Percentiles rank a stretch among this genome's conserved stretches.
phyloP scores from a whole-genome alignment of 2,113 vertebrate genomes.

The Empidonax alnorum region DNA sequence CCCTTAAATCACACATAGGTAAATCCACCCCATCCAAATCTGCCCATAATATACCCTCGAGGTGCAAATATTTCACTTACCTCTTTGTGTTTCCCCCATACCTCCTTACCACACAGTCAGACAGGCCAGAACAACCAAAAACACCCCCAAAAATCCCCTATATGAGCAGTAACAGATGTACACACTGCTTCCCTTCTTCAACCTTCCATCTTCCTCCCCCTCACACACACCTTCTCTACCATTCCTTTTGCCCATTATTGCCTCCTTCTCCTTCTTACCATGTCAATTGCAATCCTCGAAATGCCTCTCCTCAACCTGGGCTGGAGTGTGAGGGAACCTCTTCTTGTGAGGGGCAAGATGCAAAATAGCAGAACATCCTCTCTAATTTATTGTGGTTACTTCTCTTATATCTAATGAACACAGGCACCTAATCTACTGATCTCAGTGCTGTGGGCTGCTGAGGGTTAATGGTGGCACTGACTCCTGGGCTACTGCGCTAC shows the following conservation, averaged over 20 bases:
- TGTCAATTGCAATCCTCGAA: not conserved
- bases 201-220: not conserved
- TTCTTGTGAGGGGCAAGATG: not conserved
- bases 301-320: not conserved
- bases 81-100: not conserved
- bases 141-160: not conserved
- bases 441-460: not conserved
- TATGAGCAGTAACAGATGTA: not conserved
- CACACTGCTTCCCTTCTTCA: constrained; percentile 1
- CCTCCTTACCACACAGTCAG: not conserved
- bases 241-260: not conserved
- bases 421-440: not conserved
- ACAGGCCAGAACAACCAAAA: not conserved
- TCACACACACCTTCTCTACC: not conserved
- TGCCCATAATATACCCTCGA: not conserved
- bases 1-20: not conserved
- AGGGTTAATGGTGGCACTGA: constrained; percentile 32
- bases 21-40: not conserved
- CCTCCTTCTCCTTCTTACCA: not conserved
- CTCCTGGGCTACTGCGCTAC: not conserved
- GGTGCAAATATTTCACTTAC: not conserved
- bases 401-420: not conserved
- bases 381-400: not conserved
- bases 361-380: not conserved
- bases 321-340: not conserved